Evolutionary conservation across 2,888 invertebrate species (phyloP), one percentile per base, ranked within the genome.

Genomic region (Perdita meconis): DNA sequence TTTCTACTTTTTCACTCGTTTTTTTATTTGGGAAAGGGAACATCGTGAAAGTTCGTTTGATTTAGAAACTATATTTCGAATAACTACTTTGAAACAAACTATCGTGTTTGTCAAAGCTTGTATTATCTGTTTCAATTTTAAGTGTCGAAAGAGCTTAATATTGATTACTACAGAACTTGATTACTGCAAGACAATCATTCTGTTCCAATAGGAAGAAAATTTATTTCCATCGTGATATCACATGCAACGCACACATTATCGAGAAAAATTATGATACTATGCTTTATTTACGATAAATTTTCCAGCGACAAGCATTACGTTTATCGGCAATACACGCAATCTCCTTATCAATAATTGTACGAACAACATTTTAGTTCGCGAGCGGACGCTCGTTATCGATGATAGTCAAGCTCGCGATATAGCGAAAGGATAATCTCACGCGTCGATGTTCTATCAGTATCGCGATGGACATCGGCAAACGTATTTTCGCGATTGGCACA

Each of bases 361-460:
- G 53, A 56, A 74, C n/a, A 34, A 34, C 44, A 19, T 13, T 53
- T 34, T 69, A 61, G 44, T 71, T 65, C 42, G 19, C 24, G 38
- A 26, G 16, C 55, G 67, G 12, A 60, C 30, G 10, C 30, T 12
- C 19, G 63, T 83, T 85, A 85, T 85, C 85, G 51, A 13, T 60
- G 68, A 78, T 78, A 82, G 57, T 53, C 19, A 34, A 44, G 8
- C 67, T 71, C 66, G 55, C 42, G 78, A 82, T 75, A 80, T 53
- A 78, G 51, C 72, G 38, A 50, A 64, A 80, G 69, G 73, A 77
- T 70, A 71, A 82, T 80, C 69, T 73, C 38, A 47, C 40, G 59
- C 24, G 13, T 40, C 50, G 51, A 13, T 16, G 40, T 64, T 63
- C 66, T 51, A 44, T 76, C 82, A 85, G 78, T 83, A 73, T 70